Evolutionary conservation across 2,113 vertebrate species (phyloP).

Genomic region (Cephalopholis sonnerati): DNA sequence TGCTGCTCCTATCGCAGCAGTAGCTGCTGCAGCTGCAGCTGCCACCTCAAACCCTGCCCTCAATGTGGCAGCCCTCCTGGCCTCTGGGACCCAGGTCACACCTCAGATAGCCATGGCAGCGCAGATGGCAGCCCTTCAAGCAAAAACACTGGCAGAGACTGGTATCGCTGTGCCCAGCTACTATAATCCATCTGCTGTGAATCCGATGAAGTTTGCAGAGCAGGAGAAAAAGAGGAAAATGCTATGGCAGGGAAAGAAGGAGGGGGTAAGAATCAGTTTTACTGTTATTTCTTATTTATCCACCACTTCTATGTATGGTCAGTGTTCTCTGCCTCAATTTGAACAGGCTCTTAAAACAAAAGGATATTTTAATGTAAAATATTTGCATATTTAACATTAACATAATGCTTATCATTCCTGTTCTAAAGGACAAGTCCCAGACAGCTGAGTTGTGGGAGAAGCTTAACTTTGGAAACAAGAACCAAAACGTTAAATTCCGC

Average conservation of each 20-base stretch:
- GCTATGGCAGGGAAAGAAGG: conserved; percentile 99
- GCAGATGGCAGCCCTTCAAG: conserved; percentile 98
- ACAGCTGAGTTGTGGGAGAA: conserved; percentile 99
- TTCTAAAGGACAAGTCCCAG: conserved; percentile 94
- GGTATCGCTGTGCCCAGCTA: conserved; percentile 98
- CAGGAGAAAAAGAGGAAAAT: conserved; percentile 98
- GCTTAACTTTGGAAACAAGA: conserved; percentile 98
- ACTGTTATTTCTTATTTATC: not conserved
- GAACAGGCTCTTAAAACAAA: not conserved
- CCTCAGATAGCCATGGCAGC: conserved; percentile 99
- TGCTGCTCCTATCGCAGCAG: conserved; percentile 66
- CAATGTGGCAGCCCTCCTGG: conserved; percentile 96
- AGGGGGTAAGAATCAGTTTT: conserved; percentile 88
- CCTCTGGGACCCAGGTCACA: conserved; percentile 97
- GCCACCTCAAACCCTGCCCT: conserved; percentile 89
- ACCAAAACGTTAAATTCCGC: conserved; percentile 99
- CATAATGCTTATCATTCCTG: not conserved
- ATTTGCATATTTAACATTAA: not conserved
- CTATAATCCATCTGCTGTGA: conserved; percentile 97
- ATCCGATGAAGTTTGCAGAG: conserved; percentile 97
- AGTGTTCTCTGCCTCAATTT: not conserved
- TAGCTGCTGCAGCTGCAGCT: conserved; percentile 58
- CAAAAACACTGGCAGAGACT: conserved; percentile 96
- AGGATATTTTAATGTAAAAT: not conserved
- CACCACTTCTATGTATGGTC: not conserved